A percentile compares a stretch with the other conserved stretches of the same genome.
These are phyloP conservation scores for Fregata magnificens DNA, from an alignment of 2,113 vertebrate genomes.

Conservation along the genomic window DNA sequence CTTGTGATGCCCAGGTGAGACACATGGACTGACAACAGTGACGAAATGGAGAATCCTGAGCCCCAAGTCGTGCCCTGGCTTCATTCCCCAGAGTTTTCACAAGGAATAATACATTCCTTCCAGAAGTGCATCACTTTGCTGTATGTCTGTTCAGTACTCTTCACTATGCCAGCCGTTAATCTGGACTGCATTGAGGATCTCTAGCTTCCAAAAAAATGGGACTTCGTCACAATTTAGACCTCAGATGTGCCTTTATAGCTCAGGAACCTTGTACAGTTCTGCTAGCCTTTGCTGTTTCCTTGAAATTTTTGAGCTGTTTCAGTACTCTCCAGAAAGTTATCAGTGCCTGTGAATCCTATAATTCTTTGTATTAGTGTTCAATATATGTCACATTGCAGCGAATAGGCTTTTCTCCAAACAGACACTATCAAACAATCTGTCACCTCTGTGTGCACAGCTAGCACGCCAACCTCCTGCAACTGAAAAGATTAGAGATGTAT, in stretches of 20 bases:
- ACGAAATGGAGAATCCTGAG: not conserved
- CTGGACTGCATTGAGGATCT: not conserved
- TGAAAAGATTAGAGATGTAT: not conserved
- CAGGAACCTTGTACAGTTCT: not conserved
- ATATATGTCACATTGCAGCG: fast-evolving
- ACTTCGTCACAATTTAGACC: not conserved
- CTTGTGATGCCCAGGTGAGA: not conserved
- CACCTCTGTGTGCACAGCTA: not conserved
- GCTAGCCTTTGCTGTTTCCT: not conserved
- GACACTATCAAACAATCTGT: not conserved
- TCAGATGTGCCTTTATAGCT: not conserved
- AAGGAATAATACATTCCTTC: not conserved
- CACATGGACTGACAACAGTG: not conserved
- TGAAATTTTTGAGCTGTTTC: not conserved
- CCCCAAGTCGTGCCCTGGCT: not conserved
- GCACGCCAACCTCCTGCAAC: not conserved
- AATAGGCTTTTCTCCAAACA: not conserved
- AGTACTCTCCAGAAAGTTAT: not conserved
- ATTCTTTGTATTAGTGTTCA: not conserved
- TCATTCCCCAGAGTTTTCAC: not conserved
- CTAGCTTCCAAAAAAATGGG: not conserved
- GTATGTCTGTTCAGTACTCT: not conserved
- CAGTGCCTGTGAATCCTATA: not conserved
- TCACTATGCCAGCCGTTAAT: not conserved
- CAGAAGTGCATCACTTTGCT: not conserved